Evolutionary conservation across 2,888 invertebrate species (phyloP).

Genomic region (Gortyna flavago): DNA sequence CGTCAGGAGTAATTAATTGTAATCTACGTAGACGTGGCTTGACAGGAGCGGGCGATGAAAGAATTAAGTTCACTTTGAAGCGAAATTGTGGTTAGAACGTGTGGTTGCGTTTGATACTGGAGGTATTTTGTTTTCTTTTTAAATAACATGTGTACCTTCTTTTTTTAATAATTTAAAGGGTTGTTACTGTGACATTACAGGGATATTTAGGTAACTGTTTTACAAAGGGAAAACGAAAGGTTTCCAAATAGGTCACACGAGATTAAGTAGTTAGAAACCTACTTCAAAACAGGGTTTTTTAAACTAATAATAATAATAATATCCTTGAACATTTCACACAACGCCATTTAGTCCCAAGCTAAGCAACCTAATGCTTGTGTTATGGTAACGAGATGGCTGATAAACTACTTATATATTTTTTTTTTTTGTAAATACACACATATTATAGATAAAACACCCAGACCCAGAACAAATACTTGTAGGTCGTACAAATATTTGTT

Average conservation of each 20-base stretch:
- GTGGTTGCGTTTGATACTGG: slow-evolving; percentile 1
- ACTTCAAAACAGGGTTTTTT: not conserved
- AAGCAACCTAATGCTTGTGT: too few species aligned
- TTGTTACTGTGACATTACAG: not conserved
- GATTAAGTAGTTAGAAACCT: not conserved
- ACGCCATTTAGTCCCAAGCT: too few species aligned
- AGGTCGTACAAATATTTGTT: too few species aligned
- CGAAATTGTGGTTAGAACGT: slow-evolving; percentile 11
- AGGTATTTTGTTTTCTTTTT: slow-evolving; percentile 11
- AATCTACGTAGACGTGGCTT: slow-evolving; percentile 47
- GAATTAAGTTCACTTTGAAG: slow-evolving; percentile 43
- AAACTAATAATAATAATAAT: too few species aligned
- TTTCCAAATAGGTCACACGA: not conserved
- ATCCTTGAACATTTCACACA: too few species aligned
- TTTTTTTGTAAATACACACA: too few species aligned
- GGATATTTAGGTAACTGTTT: not conserved
- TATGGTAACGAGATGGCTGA: too few species aligned
- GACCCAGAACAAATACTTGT: too few species aligned
- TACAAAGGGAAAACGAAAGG: too few species aligned
- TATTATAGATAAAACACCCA: too few species aligned
- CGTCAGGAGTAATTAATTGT: slow-evolving; percentile 62
- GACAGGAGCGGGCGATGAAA: slow-evolving; percentile 24
- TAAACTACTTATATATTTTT: too few species aligned
- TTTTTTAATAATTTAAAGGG: not conserved
- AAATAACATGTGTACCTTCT: not conserved